These are phyloP conservation scores for Holothuria scabra DNA, from an alignment of 53 echinoderm and acorn worm genomes.

Conservation along the genomic window DNA sequence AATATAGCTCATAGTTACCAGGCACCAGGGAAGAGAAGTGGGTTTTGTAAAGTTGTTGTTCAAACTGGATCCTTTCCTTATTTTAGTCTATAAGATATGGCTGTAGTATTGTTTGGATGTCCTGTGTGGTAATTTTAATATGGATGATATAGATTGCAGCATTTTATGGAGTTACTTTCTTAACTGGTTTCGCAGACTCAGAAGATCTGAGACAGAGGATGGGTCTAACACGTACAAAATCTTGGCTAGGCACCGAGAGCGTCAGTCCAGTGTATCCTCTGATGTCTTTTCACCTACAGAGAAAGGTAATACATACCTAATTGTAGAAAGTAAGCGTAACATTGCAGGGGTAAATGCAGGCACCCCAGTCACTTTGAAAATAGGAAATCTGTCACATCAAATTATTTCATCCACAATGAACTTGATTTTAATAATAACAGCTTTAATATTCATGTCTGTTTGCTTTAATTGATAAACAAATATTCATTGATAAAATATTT, in stretches of 20 bases:
- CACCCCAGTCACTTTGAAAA: too few species aligned
- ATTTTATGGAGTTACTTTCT: slow-evolving; percentile 24
- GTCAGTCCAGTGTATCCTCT: slow-evolving; percentile 66
- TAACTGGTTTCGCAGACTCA: slow-evolving; percentile 66
- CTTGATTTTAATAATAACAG: too few species aligned
- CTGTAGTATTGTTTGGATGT: not conserved
- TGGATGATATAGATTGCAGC: slow-evolving; percentile 28
- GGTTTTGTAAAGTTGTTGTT: too few species aligned
- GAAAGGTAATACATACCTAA: slow-evolving; percentile 12
- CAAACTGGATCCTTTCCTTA: too few species aligned
- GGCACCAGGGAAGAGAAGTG: too few species aligned
- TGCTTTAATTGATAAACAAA: too few species aligned
- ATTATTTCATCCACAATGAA: too few species aligned
- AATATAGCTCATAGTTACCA: too few species aligned
- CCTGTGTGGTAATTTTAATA: not conserved
- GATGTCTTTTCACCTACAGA: slow-evolving; percentile 32
- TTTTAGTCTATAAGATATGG: not conserved
- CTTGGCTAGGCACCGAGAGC: slow-evolving; percentile 82
- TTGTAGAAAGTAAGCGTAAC: not conserved
- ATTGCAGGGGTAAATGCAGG: too few species aligned
- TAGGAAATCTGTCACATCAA: too few species aligned
- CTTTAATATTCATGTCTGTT: too few species aligned
- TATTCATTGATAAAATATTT: too few species aligned
- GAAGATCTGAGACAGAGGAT: slow-evolving; percentile 79
- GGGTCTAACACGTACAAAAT: slow-evolving; percentile 72